Percentiles rank a stretch among this genome's conserved stretches.
Conservation (phyloP, 2,113 vertebrate species). For the Gymnarchus niloticus region DNA sequence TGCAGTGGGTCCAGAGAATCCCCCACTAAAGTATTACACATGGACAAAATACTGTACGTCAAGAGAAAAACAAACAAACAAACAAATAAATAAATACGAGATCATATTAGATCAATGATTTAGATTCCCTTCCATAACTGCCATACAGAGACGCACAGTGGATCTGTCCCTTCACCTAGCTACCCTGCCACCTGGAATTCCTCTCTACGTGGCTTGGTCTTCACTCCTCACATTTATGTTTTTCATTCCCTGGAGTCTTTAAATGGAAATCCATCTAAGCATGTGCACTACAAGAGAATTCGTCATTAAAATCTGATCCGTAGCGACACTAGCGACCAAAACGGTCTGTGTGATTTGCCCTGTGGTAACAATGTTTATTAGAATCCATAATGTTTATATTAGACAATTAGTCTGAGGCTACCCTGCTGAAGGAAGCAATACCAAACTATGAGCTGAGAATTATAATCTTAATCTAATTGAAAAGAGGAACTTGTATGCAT, state of each 20-base stretch:
- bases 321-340: not conserved
- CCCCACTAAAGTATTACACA: too few relatives aligned
- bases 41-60: too few relatives aligned
- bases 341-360: not conserved
- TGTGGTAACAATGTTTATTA: not conserved
- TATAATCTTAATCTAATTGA: not conserved
- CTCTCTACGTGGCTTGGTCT: not conserved
- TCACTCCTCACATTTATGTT: not conserved
- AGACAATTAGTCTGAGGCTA: not conserved
- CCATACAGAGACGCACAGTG: too few relatives aligned
- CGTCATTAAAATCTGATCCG: conserved; percentile 2
- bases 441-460: not conserved
- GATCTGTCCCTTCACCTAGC: too few relatives aligned
- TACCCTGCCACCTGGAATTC: too few relatives aligned
- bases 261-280: not conserved
- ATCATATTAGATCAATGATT: too few relatives aligned
- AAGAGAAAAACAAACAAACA: too few relatives aligned
- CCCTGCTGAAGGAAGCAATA: not conserved
- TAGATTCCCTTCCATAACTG: too few relatives aligned
- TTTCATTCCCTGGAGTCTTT: not conserved
- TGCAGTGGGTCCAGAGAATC: too few relatives aligned
- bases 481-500: not conserved
- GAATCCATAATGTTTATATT: not conserved
- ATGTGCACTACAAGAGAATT: not conserved
- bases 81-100: too few relatives aligned